These are phyloP conservation scores for Invenusta paracnida DNA, from an alignment of 2,888 invertebrate genomes.

Conservation along the genomic window DNA sequence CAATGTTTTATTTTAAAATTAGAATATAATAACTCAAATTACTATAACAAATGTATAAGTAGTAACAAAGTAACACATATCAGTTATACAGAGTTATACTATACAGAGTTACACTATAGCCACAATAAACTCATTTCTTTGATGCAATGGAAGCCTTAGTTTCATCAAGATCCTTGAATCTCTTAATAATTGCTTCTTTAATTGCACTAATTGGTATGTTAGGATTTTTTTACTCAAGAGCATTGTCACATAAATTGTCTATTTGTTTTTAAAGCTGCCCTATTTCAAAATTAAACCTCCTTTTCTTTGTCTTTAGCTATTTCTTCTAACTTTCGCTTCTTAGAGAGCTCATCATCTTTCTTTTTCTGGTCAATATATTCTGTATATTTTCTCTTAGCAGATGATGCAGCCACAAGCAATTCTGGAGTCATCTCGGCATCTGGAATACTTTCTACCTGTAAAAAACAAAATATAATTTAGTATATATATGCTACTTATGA, in stretches of 20 bases:
- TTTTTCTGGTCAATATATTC: not conserved
- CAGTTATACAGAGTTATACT: too few relatives aligned
- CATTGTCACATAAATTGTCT: slow-evolving; percentile 16
- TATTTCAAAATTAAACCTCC: not conserved
- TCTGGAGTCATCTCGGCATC: too few relatives aligned
- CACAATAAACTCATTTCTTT: not conserved
- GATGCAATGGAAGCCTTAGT: not conserved
- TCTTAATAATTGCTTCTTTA: not conserved
- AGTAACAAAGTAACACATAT: too few relatives aligned
- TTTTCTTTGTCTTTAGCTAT: slow-evolving; percentile 2
- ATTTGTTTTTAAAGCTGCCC: not conserved
- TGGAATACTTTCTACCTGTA: too few relatives aligned
- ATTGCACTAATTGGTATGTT: not conserved
- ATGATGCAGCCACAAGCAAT: too few relatives aligned
- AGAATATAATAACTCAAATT: not conserved
- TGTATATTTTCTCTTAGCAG: slow-evolving; percentile 8
- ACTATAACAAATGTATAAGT: too few relatives aligned
- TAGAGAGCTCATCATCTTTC: slow-evolving; percentile 10
- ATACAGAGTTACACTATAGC: not conserved
- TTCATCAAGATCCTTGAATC: not conserved
- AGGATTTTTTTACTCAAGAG: slow-evolving; percentile 4
- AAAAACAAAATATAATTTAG: too few relatives aligned
- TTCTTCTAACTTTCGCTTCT: not conserved
- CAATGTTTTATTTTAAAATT: not conserved
- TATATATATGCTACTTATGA: too few relatives aligned